Base-by-base conservation (phyloP, 2,888 invertebrate species). In the Sarcophaga variegata region DNA sequence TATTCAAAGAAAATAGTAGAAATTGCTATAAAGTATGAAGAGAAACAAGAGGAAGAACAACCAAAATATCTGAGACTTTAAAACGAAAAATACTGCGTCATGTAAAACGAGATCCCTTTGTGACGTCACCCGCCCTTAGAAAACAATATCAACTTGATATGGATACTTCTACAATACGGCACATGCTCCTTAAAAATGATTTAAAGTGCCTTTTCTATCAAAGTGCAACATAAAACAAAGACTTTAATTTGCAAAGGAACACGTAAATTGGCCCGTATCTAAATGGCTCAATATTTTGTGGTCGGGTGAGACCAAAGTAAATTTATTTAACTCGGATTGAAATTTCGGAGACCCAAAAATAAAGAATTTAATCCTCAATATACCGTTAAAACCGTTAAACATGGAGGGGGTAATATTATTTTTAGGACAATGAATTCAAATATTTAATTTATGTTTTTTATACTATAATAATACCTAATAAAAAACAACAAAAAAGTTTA, bases 91-190 rank as follows among this genome's bases (percentile, higher is more conserved):
- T 72, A 69, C 67, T 78, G 69, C 69, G 62, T 62, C 69, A 69
- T 22, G 78, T 78, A 22, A n/a, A 78, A 78, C 74, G 74, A 45
- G 62, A 72, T 22, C 71, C 27, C 54, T 80, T 71, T 70, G 71
- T 72, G 64, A 64, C 63, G 25, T 62, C 78, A 70, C 62, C 60
- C 67, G 60, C 67, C 71, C 37, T 71, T 64, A 64, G 64, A 80
- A 80, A 64, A 47, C 71, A 79, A 60, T 67, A 47, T 60, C 14
- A 74, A 62, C 47, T 81, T 64, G 69, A 81, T 62, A 72, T 80
- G 70, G 59, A 80, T 45, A 63, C 64, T 63, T 71, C 71, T 71
- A 80, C 71, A 71, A 80, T 80, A 80, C 69, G 63, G 80, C 63
- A 3, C 64, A 78, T 70, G 80, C 72, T 72, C 60, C 59, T 64